Evolutionary conservation across 2,888 invertebrate genomes (phyloP).

Genomic region (Calameuta pallipes): DNA sequence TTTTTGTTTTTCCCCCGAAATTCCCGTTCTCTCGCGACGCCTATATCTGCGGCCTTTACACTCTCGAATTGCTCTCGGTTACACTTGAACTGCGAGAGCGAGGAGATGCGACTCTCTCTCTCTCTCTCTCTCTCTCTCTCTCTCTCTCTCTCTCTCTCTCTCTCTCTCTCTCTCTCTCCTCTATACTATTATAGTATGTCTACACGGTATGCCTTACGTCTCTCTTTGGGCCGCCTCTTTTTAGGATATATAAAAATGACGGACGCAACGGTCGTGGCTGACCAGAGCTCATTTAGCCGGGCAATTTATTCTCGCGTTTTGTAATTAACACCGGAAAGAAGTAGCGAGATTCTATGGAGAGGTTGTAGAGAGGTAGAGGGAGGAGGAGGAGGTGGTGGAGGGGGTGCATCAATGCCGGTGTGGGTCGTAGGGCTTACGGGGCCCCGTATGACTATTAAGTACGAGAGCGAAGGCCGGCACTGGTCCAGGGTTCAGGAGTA

Average conservation of each 20-base stretch:
- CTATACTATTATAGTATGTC: background rate
- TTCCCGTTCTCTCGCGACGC: background rate
- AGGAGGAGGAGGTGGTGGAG: constrained; percentile 10
- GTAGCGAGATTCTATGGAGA: constrained; percentile 31
- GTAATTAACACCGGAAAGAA: constrained; percentile 61
- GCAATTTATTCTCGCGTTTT: constrained; percentile 61
- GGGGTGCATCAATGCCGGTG: constrained; percentile 38
- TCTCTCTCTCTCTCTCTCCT: background rate
- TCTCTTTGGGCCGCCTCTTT: background rate
- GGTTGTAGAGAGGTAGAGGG: constrained; percentile 22
- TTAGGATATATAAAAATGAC: background rate
- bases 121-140: no score
- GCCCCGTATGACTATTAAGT: background rate
- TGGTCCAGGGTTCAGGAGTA: constrained; percentile 11
- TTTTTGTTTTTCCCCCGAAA: background rate
- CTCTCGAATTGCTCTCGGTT: background rate
- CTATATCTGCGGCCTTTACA: background rate
- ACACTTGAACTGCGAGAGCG: background rate
- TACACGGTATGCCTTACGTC: background rate
- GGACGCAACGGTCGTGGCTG: background rate
- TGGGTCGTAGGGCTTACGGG: constrained; percentile 45
- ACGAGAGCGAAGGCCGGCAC: background rate
- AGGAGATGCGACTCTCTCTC: background rate
- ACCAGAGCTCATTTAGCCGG: constrained; percentile 3
- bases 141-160: no score